A percentile compares a stretch with the other conserved stretches of the same genome.
These are phyloP conservation scores for Phasia obesa DNA, from an alignment of 2,888 invertebrate genomes.

Conservation along the genomic window DNA sequence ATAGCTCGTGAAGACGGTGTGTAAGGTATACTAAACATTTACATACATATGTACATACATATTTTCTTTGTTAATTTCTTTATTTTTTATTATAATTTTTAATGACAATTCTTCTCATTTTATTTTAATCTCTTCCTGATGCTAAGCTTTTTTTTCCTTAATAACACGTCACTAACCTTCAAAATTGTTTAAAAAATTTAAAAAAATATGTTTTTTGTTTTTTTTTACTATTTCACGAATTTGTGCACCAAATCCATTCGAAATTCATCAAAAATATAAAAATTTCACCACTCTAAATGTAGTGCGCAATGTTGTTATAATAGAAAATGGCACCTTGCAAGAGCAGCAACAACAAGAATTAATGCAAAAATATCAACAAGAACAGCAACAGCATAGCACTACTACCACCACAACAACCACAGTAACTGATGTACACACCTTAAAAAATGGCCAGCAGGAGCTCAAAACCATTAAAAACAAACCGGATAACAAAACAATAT, in stretches of 20 bases:
- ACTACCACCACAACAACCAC: conserved; percentile 70
- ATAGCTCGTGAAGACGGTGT: not conserved
- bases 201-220: conserved; percentile 11
- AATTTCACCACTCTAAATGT: conserved; percentile 10
- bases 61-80: too few species aligned
- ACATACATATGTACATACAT: too few species aligned
- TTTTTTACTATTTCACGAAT: conserved; percentile 32
- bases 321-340: conserved; percentile 63
- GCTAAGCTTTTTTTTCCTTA: not conserved
- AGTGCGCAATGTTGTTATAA: conserved; percentile 68
- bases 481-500: conserved; percentile 35
- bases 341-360: conserved; percentile 47
- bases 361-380: conserved; percentile 64
- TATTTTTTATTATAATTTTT: not conserved
- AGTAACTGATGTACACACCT: conserved; percentile 68
- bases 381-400: conserved; percentile 71
- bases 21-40: not conserved
- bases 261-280: conserved; percentile 3
- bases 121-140: not conserved
- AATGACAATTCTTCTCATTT: not conserved
- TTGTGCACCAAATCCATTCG: conserved; percentile 28
- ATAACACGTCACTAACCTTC: not conserved
- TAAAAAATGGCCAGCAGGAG: conserved; percentile 49
- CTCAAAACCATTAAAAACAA: conserved; percentile 29
- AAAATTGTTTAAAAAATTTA: not conserved